These are phyloP conservation scores for human (Homo sapiens) DNA, from an alignment of 2,113 vertebrate genomes.

Conservation along the genomic window DNA sequence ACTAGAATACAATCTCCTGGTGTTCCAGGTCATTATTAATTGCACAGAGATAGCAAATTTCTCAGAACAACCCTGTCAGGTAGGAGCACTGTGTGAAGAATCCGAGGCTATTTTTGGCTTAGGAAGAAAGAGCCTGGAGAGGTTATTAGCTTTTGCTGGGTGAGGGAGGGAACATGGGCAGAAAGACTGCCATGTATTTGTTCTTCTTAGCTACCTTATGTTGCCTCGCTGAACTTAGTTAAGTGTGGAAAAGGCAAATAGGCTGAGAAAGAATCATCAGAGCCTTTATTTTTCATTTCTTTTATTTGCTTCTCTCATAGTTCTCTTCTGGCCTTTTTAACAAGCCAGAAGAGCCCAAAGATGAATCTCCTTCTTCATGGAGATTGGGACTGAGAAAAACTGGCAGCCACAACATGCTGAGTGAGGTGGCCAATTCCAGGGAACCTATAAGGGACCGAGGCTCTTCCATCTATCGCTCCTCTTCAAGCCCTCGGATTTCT, in stretches of 20 bases:
- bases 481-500: constrained; percentile 86
- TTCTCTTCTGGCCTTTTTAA: constrained; percentile 79
- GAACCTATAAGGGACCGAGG: constrained; percentile 79
- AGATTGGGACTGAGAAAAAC: constrained; percentile 86
- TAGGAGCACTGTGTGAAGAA: background rate
- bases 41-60: background rate
- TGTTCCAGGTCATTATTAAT: background rate
- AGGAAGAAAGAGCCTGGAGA: background rate
- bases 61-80: background rate
- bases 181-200: background rate
- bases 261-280: background rate
- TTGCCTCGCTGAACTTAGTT: background rate
- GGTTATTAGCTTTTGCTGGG: background rate
- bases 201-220: background rate
- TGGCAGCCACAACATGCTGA: constrained; percentile 85
- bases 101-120: background rate
- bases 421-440: constrained; percentile 73
- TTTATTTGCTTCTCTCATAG: constrained; percentile 52
- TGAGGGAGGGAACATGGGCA: background rate
- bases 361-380: constrained; percentile 86
- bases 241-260: background rate
- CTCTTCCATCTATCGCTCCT: constrained; percentile 81
- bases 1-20: background rate
- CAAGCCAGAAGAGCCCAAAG: constrained; percentile 84
- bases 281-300: background rate